These are phyloP conservation scores for Gorsachius magnificus DNA, from an alignment of 2,797 vertebrate genomes.

Conservation along the genomic window DNA sequence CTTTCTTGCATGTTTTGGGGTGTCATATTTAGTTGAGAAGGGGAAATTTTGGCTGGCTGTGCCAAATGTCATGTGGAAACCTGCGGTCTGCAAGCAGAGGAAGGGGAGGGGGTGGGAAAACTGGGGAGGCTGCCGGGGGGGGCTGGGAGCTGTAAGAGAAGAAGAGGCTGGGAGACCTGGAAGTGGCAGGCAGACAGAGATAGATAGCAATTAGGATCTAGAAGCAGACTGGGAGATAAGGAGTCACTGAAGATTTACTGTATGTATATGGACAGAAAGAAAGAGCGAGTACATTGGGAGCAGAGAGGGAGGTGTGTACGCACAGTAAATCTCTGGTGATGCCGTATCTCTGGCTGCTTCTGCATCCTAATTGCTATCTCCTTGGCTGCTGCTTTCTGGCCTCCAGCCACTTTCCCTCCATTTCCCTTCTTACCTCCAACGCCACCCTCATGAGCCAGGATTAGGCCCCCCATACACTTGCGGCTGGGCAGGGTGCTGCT, in stretches of 20 bases:
- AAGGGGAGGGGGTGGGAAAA: background rate
- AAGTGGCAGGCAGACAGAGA: constrained; percentile 65
- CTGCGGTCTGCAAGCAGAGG: background rate
- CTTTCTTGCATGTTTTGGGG: background rate
- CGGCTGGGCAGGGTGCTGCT: background rate
- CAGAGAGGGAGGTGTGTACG: constrained; percentile 63
- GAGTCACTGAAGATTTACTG: constrained; percentile 71
- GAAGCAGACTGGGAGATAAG: constrained; percentile 71
- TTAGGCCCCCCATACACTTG: background rate
- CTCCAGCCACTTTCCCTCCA: constrained; percentile 14
- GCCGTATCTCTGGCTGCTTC: constrained; percentile 52
- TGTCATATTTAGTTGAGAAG: background rate
- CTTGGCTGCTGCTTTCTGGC: constrained; percentile 26
- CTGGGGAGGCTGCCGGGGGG: background rate
- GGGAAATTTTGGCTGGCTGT: background rate
- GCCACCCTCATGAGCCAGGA: background rate
- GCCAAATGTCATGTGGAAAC: background rate
- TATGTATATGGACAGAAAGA: constrained; percentile 65
- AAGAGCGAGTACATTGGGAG: constrained; percentile 43
- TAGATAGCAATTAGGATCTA: constrained; percentile 70
- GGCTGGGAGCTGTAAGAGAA: background rate
- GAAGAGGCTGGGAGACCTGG: constrained; percentile 54
- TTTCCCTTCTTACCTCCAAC: background rate
- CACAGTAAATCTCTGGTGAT: constrained; percentile 61
- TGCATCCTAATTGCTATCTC: constrained; percentile 62